Conservation (phyloP, 2,888 invertebrate genomes). For the Alitta virens region DNA sequence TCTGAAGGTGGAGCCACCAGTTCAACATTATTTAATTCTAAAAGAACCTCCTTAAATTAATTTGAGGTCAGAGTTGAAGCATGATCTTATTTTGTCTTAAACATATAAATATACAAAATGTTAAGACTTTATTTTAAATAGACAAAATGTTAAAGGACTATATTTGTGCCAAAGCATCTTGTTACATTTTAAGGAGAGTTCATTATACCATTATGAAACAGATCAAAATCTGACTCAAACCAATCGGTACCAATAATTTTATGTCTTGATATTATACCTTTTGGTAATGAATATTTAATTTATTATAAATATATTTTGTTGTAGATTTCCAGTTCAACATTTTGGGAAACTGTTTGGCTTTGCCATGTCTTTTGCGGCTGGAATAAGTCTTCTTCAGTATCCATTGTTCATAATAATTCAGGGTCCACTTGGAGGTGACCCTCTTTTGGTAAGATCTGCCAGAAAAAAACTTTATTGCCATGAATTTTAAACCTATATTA, state of each 20-base stretch:
- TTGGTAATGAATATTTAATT: not conserved
- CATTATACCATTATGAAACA: not conserved
- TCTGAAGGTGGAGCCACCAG: too few relatives aligned
- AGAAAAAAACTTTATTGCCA: too few relatives aligned
- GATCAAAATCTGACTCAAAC: not conserved
- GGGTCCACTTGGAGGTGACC: slow-evolving; percentile 28
- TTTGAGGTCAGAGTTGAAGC: too few relatives aligned
- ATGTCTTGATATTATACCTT: not conserved
- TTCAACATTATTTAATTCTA: too few relatives aligned
- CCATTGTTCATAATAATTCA: slow-evolving; percentile 32
- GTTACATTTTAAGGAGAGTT: not conserved
- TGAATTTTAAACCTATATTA: not conserved
- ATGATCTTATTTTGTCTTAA: too few relatives aligned
- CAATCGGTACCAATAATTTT: not conserved
- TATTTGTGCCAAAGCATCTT: not conserved
- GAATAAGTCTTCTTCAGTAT: slow-evolving; percentile 32
- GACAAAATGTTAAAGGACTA: too few relatives aligned
- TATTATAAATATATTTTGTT: too few relatives aligned
- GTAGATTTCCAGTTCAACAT: slow-evolving; percentile 31
- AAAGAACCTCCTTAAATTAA: too few relatives aligned
- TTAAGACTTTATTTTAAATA: too few relatives aligned
- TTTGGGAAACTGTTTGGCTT: slow-evolving; percentile 34
- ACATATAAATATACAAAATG: too few relatives aligned
- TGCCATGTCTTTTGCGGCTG: slow-evolving; percentile 28
- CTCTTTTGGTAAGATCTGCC: slow-evolving; percentile 16